A percentile compares a stretch with the other conserved stretches of the same genome.
Evolutionary conservation across 2,888 invertebrate species (phyloP).

Genomic region (Lycaena phlaeas): DNA sequence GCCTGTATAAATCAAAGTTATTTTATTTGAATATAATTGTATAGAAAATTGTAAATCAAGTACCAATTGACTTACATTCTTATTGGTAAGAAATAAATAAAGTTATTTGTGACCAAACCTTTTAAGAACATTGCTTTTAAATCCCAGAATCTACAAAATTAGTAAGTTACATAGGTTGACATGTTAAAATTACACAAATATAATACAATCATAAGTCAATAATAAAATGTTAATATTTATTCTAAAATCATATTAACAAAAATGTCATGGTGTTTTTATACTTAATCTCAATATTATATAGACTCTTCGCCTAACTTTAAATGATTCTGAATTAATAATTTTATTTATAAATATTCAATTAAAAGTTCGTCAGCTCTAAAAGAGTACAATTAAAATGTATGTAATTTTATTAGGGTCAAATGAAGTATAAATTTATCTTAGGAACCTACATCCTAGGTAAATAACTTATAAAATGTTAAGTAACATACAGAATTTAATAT

Average conservation of each 20-base stretch:
- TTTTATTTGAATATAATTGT: neutral
- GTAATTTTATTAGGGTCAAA: no score
- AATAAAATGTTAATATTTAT: conserved; percentile 3
- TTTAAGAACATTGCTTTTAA: neutral
- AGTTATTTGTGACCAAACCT: conserved; percentile 8
- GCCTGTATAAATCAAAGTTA: neutral
- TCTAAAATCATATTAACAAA: conserved; percentile 8
- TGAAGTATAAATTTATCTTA: no score
- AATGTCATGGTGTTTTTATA: conserved; percentile 18
- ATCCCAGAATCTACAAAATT: no score
- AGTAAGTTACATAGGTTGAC: no score
- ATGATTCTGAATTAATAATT: no score
- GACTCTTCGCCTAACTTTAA: neutral
- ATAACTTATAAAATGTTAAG: conserved; percentile 9
- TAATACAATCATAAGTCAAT: conserved; percentile 3
- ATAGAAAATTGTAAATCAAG: no score
- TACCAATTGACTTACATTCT: no score
- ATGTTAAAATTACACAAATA: neutral
- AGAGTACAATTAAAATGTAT: no score
- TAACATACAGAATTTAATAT: conserved; percentile 5
- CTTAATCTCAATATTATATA: neutral
- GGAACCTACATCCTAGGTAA: neutral
- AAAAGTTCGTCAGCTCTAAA: no score
- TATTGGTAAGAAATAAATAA: neutral
- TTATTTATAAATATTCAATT: no score